These are phyloP conservation scores for Melipona bicolor DNA, from an alignment of 2,888 invertebrate species.

Conservation along the genomic window DNA sequence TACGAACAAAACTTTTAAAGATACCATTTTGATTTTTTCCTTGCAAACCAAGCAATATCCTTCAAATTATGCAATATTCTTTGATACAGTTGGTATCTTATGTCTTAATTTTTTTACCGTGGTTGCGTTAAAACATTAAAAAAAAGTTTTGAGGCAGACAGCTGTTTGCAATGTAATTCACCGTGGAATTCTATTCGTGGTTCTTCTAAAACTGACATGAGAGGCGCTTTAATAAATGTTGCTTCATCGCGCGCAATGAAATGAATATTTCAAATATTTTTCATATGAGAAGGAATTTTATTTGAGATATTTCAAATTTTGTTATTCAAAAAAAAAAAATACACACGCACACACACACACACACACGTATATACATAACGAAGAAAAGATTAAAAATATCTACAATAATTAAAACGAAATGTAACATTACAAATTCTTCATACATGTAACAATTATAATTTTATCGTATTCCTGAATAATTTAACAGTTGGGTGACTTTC, in stretches of 20 bases:
- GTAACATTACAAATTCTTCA: not conserved
- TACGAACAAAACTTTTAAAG: slow-evolving; percentile 11
- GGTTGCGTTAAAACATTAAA: not conserved
- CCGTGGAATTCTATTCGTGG: not conserved
- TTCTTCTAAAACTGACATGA: slow-evolving; percentile 9
- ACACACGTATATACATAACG: not conserved
- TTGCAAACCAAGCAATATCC: not conserved
- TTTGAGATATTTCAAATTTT: not conserved
- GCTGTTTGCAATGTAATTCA: slow-evolving; percentile 26
- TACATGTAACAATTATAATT: not conserved
- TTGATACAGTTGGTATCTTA: slow-evolving; percentile 3
- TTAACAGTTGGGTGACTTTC: not conserved
- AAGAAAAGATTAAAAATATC: not conserved
- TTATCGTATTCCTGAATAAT: not conserved
- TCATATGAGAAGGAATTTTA: not conserved
- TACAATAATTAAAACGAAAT: not conserved
- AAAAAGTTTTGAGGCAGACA: slow-evolving; percentile 3
- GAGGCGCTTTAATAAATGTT: slow-evolving; percentile 8
- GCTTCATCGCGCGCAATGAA: not conserved
- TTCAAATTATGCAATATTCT: not conserved
- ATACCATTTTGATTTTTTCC: slow-evolving; percentile 29
- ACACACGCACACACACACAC: not conserved
- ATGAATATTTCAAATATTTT: too few species aligned
- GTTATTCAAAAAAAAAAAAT: not conserved
- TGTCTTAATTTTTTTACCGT: not conserved